phyloP scores from a whole-genome alignment of 2,888 invertebrate genomes.

The Leptinotarsa tumamoca region DNA sequence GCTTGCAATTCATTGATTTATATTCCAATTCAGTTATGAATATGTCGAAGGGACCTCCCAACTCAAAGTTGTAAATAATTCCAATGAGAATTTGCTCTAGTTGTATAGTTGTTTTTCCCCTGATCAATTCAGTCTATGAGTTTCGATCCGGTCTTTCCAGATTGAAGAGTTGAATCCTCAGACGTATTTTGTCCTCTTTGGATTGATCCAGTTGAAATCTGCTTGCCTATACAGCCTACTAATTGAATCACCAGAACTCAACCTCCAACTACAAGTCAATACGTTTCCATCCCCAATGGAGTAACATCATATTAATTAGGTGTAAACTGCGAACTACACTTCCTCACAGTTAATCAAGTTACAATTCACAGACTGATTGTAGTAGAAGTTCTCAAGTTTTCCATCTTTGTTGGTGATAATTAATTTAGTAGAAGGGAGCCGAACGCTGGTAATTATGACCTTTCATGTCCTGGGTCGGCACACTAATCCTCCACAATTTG shows the following conservation, averaged over 20 bases:
- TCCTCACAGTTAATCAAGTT: background rate
- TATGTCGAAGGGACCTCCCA: background rate
- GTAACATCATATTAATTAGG: background rate
- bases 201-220: no score
- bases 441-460: background rate
- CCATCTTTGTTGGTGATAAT: constrained; percentile 3
- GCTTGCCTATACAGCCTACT: no score
- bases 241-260: no score
- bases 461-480: background rate
- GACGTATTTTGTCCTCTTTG: no score
- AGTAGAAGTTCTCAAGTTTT: constrained; percentile 1
- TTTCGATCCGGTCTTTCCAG: no score
- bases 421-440: background rate
- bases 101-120: no score
- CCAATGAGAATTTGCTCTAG: no score
- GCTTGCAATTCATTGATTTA: background rate
- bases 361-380: background rate
- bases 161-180: no score
- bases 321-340: background rate
- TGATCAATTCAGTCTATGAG: no score
- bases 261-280: no score
- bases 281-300: background rate
- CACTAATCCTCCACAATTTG: no score
- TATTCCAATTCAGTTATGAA: background rate
- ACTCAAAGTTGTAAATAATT: background rate